Evolutionary conservation across 1,140 invertebrate genomes (phyloP), one percentile per base, ranked within the genome.

Genomic region (Papilio dardanus): DNA sequence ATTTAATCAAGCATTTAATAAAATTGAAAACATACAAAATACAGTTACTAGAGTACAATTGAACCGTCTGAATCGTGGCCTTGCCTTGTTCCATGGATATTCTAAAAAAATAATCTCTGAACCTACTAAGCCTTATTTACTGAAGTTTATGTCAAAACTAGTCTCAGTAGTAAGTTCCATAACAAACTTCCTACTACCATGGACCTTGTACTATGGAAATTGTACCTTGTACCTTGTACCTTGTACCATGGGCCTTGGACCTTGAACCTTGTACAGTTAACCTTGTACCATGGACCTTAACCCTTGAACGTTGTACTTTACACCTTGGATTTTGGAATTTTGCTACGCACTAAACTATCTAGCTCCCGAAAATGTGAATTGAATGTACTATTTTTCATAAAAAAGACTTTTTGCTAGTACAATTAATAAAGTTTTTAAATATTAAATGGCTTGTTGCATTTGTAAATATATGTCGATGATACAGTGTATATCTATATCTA

Each of bases 371-470:
- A 62, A 62, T 28, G 24, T 3, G 54, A 62, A 30, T 62, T 28
- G 24, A 62, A 46, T 46, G n/a, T 46, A 28, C 50, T 10, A 24
- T 24, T 62, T 62, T 14, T 28, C 24, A 62, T 5, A 28, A 28
- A n/a, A n/a, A 62, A 62, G 12, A 62, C 54, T 28, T 54, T 24
- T 54, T 10, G 2, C 8, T 54, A 28, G 14, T 50, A 50, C 6
- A 2, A 62, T 19, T 19, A 46, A 46, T 46, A 1, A 46, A 16
- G 16, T 46, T 46, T 19, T 46, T 46, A 19, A 16, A 19, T 46
- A 19, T 16, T 46, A 46, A 46, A 46, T 46, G 50, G 54, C 54
- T 28, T 21, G n/a, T 50, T 50, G 54, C 54, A 62, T 62, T 62
- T 62, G 54, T 30, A 62, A 62, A 62, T 62, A 62, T 62, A 28